phyloP scores from a whole-genome alignment of 2,888 invertebrate genomes.

The Cephalotes varians region DNA sequence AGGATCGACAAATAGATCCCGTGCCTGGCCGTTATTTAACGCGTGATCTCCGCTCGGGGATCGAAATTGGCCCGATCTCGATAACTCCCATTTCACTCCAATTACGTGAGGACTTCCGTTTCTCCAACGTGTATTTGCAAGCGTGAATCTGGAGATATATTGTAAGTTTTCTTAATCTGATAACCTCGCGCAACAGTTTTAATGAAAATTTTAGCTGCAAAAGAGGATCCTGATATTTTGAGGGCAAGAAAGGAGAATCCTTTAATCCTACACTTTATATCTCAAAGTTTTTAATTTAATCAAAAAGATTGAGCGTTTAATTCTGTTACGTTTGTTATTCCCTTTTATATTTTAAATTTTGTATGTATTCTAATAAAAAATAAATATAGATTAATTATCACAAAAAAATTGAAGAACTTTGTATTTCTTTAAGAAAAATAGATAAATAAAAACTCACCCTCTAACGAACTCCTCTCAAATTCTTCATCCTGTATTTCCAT shows the following conservation, averaged over 20 bases:
- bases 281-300: neutral
- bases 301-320: neutral
- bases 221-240: neutral
- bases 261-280: neutral
- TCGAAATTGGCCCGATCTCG: constrained; percentile 54
- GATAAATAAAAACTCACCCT: neutral
- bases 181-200: neutral
- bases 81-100: constrained; percentile 58
- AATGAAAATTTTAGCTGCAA: neutral
- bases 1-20: constrained; percentile 63
- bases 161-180: neutral
- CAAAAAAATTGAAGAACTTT: neutral
- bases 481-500: neutral
- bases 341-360: neutral
- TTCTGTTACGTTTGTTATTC: neutral
- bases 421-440: neutral
- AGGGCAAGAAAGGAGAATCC: neutral
- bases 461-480: neutral
- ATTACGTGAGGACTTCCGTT: constrained; percentile 23
- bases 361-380: neutral
- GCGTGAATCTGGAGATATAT: neutral
- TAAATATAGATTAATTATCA: neutral
- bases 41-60: constrained; percentile 16
- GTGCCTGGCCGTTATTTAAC: neutral
- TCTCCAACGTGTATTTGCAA: neutral